Conservation (phyloP, 2,888 invertebrate genomes). For the Linnaemya tessellans region DNA sequence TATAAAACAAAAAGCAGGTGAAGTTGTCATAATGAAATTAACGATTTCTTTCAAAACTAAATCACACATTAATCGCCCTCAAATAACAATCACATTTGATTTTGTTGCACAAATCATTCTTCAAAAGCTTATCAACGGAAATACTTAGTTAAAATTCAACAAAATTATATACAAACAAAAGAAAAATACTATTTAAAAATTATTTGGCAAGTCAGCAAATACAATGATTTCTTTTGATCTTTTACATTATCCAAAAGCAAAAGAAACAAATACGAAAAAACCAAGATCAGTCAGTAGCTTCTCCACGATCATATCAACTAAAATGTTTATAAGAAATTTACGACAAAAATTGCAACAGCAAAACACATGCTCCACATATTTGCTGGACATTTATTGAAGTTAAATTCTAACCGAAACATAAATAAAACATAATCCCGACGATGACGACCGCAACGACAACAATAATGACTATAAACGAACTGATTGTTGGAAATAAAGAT, state of each 20-base stretch:
- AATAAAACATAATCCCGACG: constrained; percentile 83
- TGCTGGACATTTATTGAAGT: constrained; percentile 84
- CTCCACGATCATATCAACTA: constrained; percentile 26
- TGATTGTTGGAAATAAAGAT: constrained; percentile 51
- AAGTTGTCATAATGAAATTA: constrained; percentile 56
- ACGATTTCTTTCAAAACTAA: constrained; percentile 38
- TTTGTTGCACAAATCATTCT: neutral
- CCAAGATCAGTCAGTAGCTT: constrained; percentile 28
- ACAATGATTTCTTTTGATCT: constrained; percentile 60
- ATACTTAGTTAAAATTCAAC: constrained; percentile 54
- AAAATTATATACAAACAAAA: constrained; percentile 19
- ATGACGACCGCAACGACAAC: constrained; percentile 35
- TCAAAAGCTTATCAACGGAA: constrained; percentile 47
- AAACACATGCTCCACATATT: constrained; percentile 84
- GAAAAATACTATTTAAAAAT: constrained; percentile 77
- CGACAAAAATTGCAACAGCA: constrained; percentile 80
- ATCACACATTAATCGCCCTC: constrained; percentile 50
- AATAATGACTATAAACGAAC: constrained; percentile 37
- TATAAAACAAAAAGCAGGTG: constrained; percentile 26
- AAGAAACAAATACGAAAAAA: neutral
- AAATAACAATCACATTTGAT: neutral
- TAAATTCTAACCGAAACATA: constrained; percentile 83
- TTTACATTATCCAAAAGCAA: constrained; percentile 31
- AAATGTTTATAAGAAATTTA: constrained; percentile 62
- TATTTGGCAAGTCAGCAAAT: constrained; percentile 59